Evolutionary conservation across 2,888 invertebrate genomes (phyloP).

Genomic region (Spatulosminthurus flaviceps): DNA sequence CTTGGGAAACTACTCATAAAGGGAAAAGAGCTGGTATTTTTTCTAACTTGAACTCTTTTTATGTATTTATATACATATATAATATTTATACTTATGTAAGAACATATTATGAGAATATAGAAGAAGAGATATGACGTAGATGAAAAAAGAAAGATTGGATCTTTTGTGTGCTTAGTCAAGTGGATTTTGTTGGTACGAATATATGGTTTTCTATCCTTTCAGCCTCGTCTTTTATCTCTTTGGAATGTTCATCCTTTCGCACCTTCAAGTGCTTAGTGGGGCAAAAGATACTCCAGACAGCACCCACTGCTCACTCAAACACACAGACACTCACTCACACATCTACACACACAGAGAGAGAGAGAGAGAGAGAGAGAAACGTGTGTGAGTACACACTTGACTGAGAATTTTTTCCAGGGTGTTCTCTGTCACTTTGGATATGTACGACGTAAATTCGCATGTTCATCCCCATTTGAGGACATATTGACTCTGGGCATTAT

Average conservation of each 20-base stretch:
- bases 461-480: background rate
- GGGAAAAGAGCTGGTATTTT: background rate
- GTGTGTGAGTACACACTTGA: background rate
- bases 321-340: slow-evolving; percentile 11
- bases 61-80: no score
- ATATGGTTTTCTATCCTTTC: slow-evolving; percentile 47
- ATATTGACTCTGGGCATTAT: background rate
- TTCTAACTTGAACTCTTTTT: no score
- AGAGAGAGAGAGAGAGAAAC: background rate
- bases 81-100: background rate
- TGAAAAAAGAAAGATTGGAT: slow-evolving; percentile 50
- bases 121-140: slow-evolving; percentile 12
- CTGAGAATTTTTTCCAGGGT: background rate
- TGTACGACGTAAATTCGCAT: background rate
- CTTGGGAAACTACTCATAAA: background rate
- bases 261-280: slow-evolving; percentile 39
- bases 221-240: slow-evolving; percentile 22
- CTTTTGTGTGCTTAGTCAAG: slow-evolving; percentile 54
- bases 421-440: background rate
- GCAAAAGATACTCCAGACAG: slow-evolving; percentile 23
- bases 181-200: slow-evolving; percentile 48
- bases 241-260: slow-evolving; percentile 42
- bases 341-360: background rate
- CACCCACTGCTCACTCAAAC: background rate
- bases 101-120: background rate